Conservation (phyloP, 2,888 invertebrate genomes). For the Epinotia demarniana region DNA sequence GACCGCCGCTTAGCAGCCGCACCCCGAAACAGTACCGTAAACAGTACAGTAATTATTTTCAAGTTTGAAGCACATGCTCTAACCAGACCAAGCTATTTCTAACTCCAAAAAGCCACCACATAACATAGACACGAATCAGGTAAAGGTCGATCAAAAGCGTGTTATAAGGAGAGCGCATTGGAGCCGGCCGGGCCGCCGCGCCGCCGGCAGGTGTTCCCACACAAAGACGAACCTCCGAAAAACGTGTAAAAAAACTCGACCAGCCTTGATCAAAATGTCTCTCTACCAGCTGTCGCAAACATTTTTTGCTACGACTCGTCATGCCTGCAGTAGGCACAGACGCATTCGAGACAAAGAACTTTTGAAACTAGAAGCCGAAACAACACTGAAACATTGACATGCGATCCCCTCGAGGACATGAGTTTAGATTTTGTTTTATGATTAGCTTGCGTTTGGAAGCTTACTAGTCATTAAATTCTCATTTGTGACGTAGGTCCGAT, state of each 20-base stretch:
- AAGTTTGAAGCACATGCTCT: not conserved
- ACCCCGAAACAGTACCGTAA: too few species aligned
- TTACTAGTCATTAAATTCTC: constrained; percentile 15
- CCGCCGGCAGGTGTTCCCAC: constrained; percentile 67
- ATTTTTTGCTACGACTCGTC: constrained; percentile 61
- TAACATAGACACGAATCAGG: constrained; percentile 51
- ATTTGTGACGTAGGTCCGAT: constrained; percentile 7
- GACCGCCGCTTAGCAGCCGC: too few species aligned
- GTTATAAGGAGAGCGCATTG: constrained; percentile 31
- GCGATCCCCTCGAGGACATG: not conserved
- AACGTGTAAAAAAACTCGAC: constrained; percentile 49
- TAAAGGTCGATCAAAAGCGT: constrained; percentile 55
- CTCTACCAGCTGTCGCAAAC: constrained; percentile 70
- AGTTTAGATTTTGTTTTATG: constrained; percentile 4
- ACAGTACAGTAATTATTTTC: not conserved
- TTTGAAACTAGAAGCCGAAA: not conserved
- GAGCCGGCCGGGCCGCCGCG: constrained; percentile 57
- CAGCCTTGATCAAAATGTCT: constrained; percentile 65
- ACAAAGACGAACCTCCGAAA: constrained; percentile 70
- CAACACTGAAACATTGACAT: not conserved
- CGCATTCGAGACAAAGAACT: constrained; percentile 26
- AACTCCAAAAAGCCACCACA: not conserved
- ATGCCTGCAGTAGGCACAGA: constrained; percentile 16
- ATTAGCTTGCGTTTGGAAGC: not conserved
- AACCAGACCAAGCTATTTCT: not conserved